A percentile compares a stretch with the other conserved stretches of the same genome.
Conservation (phyloP, 2,113 vertebrate species). For the Hassar affinis region DNA sequence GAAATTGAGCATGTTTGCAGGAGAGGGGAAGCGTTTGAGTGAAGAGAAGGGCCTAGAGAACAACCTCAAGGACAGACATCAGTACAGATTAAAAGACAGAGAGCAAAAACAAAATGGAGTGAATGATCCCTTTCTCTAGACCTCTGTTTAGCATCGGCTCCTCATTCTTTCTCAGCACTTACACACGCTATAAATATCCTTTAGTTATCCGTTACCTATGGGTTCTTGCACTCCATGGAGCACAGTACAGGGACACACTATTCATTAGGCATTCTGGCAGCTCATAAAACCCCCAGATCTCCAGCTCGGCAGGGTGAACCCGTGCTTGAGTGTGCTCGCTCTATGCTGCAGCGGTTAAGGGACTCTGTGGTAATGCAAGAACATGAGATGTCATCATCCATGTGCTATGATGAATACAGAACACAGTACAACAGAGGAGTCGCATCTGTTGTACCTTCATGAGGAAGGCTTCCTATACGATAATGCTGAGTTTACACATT, state of each 20-base stretch:
- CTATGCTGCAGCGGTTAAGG: neutral
- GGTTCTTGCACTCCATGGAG: neutral
- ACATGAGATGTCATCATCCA: slow-evolving; percentile 34
- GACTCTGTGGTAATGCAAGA: slow-evolving; percentile 41
- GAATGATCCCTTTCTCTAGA: neutral
- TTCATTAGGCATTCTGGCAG: slow-evolving; percentile 45
- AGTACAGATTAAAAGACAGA: slow-evolving; percentile 15
- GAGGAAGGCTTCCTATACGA: neutral
- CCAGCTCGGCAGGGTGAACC: slow-evolving; percentile 1
- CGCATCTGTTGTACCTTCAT: neutral
- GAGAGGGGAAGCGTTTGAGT: neutral
- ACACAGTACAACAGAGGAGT: slow-evolving; percentile 20
- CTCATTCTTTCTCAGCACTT: slow-evolving; percentile 22
- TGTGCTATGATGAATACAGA: slow-evolving; percentile 7
- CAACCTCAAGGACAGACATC: slow-evolving; percentile 14
- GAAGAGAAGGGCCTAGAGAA: neutral
- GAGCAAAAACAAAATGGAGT: neutral
- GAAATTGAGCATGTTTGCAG: neutral
- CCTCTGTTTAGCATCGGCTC: slow-evolving; percentile 13
- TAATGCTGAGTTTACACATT: neutral
- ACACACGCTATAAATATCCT: slow-evolving; percentile 37
- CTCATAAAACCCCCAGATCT: slow-evolving; percentile 40
- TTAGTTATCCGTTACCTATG: slow-evolving; percentile 17
- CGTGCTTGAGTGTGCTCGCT: slow-evolving; percentile 16
- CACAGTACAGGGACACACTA: slow-evolving; percentile 32